Percentiles rank a stretch among this genome's conserved stretches.
Conservation (phyloP, 2,113 vertebrate species). For the Centropristis striata region DNA sequence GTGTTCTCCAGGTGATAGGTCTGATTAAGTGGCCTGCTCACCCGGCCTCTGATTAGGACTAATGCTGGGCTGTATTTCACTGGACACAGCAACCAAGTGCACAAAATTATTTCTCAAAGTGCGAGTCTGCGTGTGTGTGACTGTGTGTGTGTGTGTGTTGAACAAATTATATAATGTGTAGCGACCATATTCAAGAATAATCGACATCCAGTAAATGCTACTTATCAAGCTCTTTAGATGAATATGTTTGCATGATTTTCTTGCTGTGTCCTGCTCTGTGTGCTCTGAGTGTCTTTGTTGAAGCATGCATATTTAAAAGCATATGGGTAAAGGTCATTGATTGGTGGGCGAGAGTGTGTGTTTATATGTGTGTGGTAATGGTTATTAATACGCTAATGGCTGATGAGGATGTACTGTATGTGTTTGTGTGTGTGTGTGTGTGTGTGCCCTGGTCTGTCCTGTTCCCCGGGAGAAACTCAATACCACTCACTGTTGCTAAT, state of each 20-base stretch:
- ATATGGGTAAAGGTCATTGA: constrained; percentile 70
- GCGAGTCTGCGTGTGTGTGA: background rate
- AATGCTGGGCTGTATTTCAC: constrained; percentile 75
- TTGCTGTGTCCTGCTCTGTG: constrained; percentile 15
- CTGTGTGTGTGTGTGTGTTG: background rate
- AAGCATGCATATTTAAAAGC: constrained; percentile 49
- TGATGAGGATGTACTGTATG: constrained; percentile 48
- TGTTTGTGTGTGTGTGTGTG: constrained; percentile 47
- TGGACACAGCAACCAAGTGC: constrained; percentile 38
- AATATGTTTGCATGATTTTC: constrained; percentile 47
- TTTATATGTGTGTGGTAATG: constrained; percentile 40
- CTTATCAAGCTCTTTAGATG: constrained; percentile 34
- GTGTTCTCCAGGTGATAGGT: constrained; percentile 66
- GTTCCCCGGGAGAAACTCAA: constrained; percentile 78
- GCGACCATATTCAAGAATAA: constrained; percentile 25
- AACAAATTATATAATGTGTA: background rate
- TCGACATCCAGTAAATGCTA: constrained; percentile 12
- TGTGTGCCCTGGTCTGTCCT: constrained; percentile 38
- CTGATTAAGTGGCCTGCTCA: constrained; percentile 82
- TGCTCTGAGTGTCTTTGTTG: constrained; percentile 36
- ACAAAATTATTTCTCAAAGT: constrained; percentile 43
- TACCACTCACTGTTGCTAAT: constrained; percentile 81
- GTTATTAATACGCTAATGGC: constrained; percentile 66
- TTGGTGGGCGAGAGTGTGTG: constrained; percentile 4
- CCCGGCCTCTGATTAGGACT: constrained; percentile 77